Evolutionary conservation across 2,797 vertebrate species (phyloP).

Genomic region (Paguma larvata): DNA sequence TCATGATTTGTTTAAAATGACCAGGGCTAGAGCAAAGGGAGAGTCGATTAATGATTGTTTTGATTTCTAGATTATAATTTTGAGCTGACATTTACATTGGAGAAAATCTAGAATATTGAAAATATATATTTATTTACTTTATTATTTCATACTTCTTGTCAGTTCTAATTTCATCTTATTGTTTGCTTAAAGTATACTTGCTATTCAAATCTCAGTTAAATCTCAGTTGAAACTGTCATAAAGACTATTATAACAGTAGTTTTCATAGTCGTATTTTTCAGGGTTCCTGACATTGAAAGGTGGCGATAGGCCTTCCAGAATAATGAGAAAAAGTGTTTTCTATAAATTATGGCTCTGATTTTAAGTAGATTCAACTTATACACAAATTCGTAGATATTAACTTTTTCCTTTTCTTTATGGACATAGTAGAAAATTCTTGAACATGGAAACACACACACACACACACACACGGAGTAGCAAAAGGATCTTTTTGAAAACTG

Average conservation of each 20-base stretch:
- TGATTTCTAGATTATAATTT: slow-evolving; percentile 68
- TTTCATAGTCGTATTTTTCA: slow-evolving; percentile 80
- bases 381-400: slow-evolving; percentile 63
- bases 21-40: slow-evolving; percentile 41
- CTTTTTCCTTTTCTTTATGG: slow-evolving; percentile 58
- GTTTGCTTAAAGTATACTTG: slow-evolving; percentile 81
- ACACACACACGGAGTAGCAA: background rate
- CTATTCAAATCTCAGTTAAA: slow-evolving; percentile 84
- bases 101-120: slow-evolving; percentile 76
- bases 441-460: background rate
- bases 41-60: slow-evolving; percentile 61
- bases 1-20: slow-evolving; percentile 83
- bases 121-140: slow-evolving; percentile 85
- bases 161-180: slow-evolving; percentile 86
- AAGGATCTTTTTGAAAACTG: slow-evolving; percentile 70
- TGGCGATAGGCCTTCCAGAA: slow-evolving; percentile 27
- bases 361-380: slow-evolving; percentile 65
- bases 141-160: slow-evolving; percentile 82
- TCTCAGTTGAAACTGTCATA: slow-evolving; percentile 71
- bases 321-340: slow-evolving; percentile 68
- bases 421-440: slow-evolving; percentile 14
- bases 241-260: slow-evolving; percentile 72
- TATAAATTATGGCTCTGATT: slow-evolving; percentile 68
- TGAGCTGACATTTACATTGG: slow-evolving; percentile 59
- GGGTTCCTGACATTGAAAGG: slow-evolving; percentile 73